These are phyloP conservation scores for Aphis gossypii DNA, from an alignment of 1,140 invertebrate species.

Conservation along the genomic window DNA sequence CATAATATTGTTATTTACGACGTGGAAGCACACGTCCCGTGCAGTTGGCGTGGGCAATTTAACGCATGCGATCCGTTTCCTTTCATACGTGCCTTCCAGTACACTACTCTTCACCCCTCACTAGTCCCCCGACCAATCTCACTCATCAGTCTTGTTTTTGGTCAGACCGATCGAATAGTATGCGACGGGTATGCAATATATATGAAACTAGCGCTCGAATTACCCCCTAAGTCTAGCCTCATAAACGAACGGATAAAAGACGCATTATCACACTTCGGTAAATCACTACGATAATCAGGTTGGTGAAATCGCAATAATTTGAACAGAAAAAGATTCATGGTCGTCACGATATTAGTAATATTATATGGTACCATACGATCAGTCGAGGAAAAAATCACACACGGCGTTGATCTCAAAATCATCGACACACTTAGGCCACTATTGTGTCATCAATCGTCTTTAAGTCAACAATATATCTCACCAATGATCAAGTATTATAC, in stretches of 20 bases:
- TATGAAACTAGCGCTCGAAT: not conserved
- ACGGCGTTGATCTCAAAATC: not conserved
- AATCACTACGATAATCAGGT: not conserved
- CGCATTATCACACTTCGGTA: not conserved
- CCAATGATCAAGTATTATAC: not conserved
- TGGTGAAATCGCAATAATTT: not conserved
- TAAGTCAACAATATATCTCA: not conserved
- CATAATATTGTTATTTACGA: conserved; percentile 18
- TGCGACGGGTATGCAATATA: not conserved
- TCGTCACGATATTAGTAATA: not conserved
- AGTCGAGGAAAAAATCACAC: not conserved
- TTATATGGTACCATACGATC: not conserved
- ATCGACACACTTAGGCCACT: not conserved
- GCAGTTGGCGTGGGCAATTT: not conserved
- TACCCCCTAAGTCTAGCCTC: not conserved
- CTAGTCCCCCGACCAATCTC: not conserved
- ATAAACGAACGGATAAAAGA: not conserved
- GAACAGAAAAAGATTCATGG: not conserved
- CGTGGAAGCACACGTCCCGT: not conserved
- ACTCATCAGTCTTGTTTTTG: not conserved
- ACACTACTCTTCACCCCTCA: no score
- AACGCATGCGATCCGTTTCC: not conserved
- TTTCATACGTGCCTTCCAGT: not conserved
- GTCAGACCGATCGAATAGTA: not conserved
- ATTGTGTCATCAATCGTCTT: not conserved